Evolutionary conservation across 2,113 vertebrate genomes (phyloP).

Genomic region (Sander vitreus): DNA sequence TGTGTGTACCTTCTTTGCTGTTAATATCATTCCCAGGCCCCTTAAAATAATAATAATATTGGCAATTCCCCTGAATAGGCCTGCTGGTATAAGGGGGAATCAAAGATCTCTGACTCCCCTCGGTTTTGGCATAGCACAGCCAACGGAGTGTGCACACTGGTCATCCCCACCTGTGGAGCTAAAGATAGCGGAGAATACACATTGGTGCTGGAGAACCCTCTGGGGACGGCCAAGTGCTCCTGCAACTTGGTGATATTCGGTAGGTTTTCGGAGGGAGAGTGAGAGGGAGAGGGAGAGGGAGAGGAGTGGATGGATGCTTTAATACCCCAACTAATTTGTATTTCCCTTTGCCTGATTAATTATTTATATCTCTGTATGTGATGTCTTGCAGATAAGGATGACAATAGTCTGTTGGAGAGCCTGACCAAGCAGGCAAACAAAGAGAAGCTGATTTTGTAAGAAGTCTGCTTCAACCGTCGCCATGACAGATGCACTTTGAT

Average conservation of each 20-base stretch:
- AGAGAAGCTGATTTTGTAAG: constrained; percentile 79
- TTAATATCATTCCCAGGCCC: background rate
- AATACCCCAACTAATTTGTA: background rate
- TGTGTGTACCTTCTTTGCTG: background rate
- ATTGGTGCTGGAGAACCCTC: constrained; percentile 77
- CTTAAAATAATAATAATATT: background rate
- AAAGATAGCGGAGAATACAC: constrained; percentile 74
- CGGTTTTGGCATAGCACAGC: constrained; percentile 75
- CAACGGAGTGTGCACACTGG: constrained; percentile 71
- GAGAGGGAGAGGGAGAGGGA: background rate
- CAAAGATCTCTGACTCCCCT: constrained; percentile 68
- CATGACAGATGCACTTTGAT: background rate
- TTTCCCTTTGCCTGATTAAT: background rate
- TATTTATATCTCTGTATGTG: background rate
- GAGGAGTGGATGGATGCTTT: background rate
- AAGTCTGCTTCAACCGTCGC: background rate
- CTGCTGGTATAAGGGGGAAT: constrained; percentile 67
- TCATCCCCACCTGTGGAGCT: constrained; percentile 70
- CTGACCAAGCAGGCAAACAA: constrained; percentile 75
- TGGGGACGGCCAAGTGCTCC: constrained; percentile 72
- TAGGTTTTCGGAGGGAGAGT: constrained; percentile 20
- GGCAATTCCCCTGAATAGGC: constrained; percentile 9
- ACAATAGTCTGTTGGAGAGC: constrained; percentile 72
- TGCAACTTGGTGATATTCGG: constrained; percentile 71
- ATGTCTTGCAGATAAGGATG: constrained; percentile 78